A percentile compares a stretch with the other conserved stretches of the same genome.
Conservation (phyloP, 1,140 invertebrate genomes). For the Lepidotrigona ventralis region DNA sequence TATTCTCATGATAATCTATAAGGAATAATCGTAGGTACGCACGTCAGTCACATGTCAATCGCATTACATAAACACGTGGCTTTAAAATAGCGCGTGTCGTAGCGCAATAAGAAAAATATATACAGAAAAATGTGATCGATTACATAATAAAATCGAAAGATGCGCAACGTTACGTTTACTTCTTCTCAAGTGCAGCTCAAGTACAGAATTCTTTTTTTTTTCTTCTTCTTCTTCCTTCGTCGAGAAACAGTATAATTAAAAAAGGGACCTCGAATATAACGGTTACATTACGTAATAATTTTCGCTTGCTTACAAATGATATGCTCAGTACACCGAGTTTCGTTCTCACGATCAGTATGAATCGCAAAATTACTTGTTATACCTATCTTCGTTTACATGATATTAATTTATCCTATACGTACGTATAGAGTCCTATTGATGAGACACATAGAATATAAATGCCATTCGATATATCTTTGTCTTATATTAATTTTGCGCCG, state of each 20-base stretch:
- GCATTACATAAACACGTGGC: conserved; percentile 33
- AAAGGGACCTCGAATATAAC: conserved; percentile 46
- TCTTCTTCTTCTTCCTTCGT: conserved; percentile 10
- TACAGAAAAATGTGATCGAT: conserved; percentile 60
- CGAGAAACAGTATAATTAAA: conserved; percentile 30
- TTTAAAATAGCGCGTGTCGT: conserved; percentile 18
- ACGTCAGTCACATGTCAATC: conserved; percentile 8
- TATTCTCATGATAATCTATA: conserved; percentile 8
- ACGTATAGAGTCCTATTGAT: conserved; percentile 36
- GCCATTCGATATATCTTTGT: conserved; percentile 15
- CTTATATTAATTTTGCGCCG: background rate
- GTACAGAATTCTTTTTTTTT: conserved; percentile 41
- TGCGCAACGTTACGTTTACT: conserved; percentile 48
- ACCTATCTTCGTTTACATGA: conserved; percentile 34
- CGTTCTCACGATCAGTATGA: conserved; percentile 39
- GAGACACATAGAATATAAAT: conserved; percentile 43
- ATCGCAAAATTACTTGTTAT: conserved; percentile 4
- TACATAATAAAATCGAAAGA: conserved; percentile 58
- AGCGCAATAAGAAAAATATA: conserved; percentile 50
- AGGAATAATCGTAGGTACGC: conserved; percentile 38
- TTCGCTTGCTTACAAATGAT: conserved; percentile 74
- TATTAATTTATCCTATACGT: conserved; percentile 14
- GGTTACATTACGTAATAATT: conserved; percentile 64
- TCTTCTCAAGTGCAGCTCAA: conserved; percentile 33
- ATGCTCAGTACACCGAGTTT: conserved; percentile 73